Evolutionary conservation across 2,113 vertebrate genomes (phyloP), one percentile per base, ranked within the genome.

Genomic region (Rhodinocichla rosea): DNA sequence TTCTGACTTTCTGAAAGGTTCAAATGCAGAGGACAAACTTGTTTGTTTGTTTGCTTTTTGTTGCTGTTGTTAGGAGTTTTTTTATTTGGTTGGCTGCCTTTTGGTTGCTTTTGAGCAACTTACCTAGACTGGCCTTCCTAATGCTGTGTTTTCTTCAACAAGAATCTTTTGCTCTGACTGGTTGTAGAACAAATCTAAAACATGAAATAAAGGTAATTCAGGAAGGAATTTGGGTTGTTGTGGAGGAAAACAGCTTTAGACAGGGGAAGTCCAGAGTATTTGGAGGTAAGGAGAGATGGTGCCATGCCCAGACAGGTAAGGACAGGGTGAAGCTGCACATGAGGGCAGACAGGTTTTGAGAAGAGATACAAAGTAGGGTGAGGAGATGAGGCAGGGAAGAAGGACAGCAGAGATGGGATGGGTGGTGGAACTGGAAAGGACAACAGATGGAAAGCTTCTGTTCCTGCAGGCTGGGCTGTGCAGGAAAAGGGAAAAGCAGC

Each of bases 241-340:
- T 83, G 27, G 49, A 73, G 37, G 33, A 60, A 70, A 84, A 24
- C 4, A n/a, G 15, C 14, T 85, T 33, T 15, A 26, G 39, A 20
- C 3, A 32, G 17, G 52, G 39, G 8, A 77, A 62, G 22, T 35
- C 22, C 11, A 62, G 63, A 42, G 30, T 55, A 16, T 68, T 68
- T 78, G 15, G 56, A 70, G n/a, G 24, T 64, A 10, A 69, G 40
- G 21, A 44, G 65, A 67, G 30, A 10, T 32, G 14, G 21, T 70
- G 47, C 9, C 4, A 0, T 18, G 37, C 17, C 56, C 2, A 1
- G 74, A 59, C 33, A 60, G 30, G 39, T 37, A 37, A 53, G 11
- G 23, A 37, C 0, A 1, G 9, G 15, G 2, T 39, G 33, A 73
- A 67, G 60, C 40, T 81, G 11, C 10, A 8, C 1, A 0, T 13